phyloP scores from a whole-genome alignment of 2,888 invertebrate species.

The Slavum lentiscoides region DNA sequence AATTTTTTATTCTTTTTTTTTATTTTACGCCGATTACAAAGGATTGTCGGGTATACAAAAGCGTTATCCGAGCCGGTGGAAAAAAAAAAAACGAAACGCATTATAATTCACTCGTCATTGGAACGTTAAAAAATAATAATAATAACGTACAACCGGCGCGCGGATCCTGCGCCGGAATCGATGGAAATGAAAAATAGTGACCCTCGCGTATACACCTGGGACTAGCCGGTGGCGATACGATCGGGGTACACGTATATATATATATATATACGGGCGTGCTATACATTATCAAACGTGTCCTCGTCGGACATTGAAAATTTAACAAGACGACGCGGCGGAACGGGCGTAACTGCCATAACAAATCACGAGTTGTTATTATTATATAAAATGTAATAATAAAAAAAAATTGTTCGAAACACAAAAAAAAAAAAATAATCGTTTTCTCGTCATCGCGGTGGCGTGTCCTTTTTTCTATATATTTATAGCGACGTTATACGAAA shows the following conservation, averaged over 20 bases:
- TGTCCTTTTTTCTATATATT: too few relatives aligned
- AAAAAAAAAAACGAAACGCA: slow-evolving; percentile 16
- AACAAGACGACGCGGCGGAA: slow-evolving; percentile 10
- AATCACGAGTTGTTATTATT: not conserved
- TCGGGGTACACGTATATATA: not conserved
- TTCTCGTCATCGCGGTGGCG: too few relatives aligned
- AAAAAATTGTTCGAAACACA: too few relatives aligned
- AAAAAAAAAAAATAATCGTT: not conserved
- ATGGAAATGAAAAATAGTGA: slow-evolving; percentile 27
- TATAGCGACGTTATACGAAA: too few relatives aligned
- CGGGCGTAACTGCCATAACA: slow-evolving; percentile 1
- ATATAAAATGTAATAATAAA: too few relatives aligned
- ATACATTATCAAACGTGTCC: not conserved
- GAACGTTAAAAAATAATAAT: not conserved
- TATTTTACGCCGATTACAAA: not conserved
- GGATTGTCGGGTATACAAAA: slow-evolving; percentile 20
- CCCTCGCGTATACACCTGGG: too few relatives aligned
- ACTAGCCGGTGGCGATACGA: slow-evolving; percentile 12
- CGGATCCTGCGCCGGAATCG: slow-evolving; percentile 30
- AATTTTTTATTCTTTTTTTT: not conserved
- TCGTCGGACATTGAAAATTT: slow-evolving; percentile 20
- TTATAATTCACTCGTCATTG: slow-evolving; percentile 32
- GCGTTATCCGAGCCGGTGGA: slow-evolving; percentile 8
- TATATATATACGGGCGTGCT: too few relatives aligned
- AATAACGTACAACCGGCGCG: not conserved